Evolutionary conservation across 1,140 invertebrate genomes (phyloP), one percentile per base, ranked within the genome.

Genomic region (Trypoxylus dichotomus): DNA sequence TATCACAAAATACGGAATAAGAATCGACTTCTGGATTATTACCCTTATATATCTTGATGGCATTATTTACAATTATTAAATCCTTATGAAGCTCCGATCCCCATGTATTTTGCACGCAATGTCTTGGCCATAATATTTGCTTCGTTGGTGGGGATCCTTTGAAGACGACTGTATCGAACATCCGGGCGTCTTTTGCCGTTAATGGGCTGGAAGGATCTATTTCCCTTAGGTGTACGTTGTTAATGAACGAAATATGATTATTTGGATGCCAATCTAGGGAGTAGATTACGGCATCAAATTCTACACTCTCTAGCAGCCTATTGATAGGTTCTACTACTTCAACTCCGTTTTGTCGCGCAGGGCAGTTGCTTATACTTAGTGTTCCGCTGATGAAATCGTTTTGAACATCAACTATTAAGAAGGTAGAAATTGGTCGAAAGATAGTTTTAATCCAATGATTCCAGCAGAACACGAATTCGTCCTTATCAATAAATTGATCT

Each of bases 1-100:
- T 99, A 87, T 99, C 97, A 94, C 94, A 98, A 88, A 99, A 99
- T 15, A 97, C 98, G 0, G 97, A 98, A 87, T 99, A 99, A 1
- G 96, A 97, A 85, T 99, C 98, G 10, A 98, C 94, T 79, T 97
- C 95, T 0, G 97, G 93, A 86, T 98, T 95, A 2, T 94, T 96
- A 19, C 98, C 97, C 87, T 98, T 99, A 86, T 96, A 94, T 47
- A 98, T 92, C 86, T 95, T 94, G 27, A 95, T 90, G 19, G 93
- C 92, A 77, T 92, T 90, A 0, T 95, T 90, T 1, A 91, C 86
- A 27, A 94, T 86, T 90, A 96, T 96, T 0, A 99, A 87, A 84
- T 98, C 94, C 84, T 94, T 93, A 86, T 98, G 96, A 71, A 99
- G 88, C 85, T 98, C 94, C 0, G 97, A 94, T 1, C 98, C 98